These are phyloP conservation scores for Psittacula cyanocephala DNA, from an alignment of 2,113 vertebrate species.

Conservation along the genomic window DNA sequence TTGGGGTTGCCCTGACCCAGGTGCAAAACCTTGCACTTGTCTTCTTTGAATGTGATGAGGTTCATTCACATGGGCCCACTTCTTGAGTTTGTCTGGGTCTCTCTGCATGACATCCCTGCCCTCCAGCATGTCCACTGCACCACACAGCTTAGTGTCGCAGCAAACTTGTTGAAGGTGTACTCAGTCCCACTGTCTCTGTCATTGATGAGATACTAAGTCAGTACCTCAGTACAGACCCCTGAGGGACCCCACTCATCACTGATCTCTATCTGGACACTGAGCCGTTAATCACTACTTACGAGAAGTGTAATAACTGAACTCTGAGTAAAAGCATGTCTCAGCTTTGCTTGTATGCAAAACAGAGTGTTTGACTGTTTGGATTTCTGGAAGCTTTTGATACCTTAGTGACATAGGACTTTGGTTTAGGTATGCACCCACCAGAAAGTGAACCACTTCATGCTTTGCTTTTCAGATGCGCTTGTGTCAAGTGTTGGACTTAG, in stretches of 20 bases:
- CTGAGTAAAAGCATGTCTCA: background rate
- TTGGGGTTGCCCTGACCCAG: rapidly evolving
- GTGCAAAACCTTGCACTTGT: background rate
- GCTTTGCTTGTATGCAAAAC: background rate
- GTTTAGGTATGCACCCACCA: background rate
- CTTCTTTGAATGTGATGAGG: background rate
- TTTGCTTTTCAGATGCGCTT: constrained; percentile 81
- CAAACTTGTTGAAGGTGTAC: background rate
- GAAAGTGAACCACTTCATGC: background rate
- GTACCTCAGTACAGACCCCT: background rate
- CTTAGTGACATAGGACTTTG: background rate
- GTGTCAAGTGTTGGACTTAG: constrained; percentile 81
- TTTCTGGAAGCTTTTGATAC: background rate
- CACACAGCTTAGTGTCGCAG: background rate
- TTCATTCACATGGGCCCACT: background rate
- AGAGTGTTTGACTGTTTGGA: background rate
- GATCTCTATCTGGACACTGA: rapidly evolving
- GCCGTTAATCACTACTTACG: rapidly evolving
- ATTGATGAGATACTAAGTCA: background rate
- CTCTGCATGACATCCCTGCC: background rate
- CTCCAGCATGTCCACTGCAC: rapidly evolving
- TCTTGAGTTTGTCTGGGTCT: background rate
- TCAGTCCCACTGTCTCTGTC: rapidly evolving
- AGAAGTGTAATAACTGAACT: background rate
- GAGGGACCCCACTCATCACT: rapidly evolving